phyloP scores from a whole-genome alignment of 2,888 invertebrate genomes.

The Bugula neritina region DNA sequence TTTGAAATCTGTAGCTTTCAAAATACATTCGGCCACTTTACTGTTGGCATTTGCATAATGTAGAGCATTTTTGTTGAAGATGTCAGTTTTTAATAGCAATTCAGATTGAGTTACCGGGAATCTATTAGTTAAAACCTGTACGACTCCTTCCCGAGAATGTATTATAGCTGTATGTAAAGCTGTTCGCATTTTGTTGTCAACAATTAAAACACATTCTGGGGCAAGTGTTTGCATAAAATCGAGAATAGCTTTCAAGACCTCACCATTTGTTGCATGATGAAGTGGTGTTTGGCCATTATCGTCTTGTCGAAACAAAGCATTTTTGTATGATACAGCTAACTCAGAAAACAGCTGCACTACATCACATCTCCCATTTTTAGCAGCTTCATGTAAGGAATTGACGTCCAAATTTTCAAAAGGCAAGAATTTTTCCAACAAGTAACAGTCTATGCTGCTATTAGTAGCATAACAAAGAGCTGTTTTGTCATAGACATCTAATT shows the following conservation, averaged over 20 bases:
- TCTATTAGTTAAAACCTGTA: neutral
- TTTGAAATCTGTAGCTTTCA: neutral
- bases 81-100: neutral
- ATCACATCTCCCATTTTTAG: neutral
- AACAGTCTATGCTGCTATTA: neutral
- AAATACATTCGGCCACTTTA: neutral
- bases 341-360: neutral
- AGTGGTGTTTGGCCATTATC: neutral
- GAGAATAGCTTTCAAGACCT: neutral
- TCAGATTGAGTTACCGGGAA: neutral
- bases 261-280: neutral
- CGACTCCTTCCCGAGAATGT: neutral
- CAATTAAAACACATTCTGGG: neutral
- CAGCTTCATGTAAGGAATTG: neutral
- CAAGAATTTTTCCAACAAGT: neutral
- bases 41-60: neutral
- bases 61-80: neutral
- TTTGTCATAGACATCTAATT: neutral
- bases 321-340: neutral
- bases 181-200: neutral
- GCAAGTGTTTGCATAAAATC: neutral
- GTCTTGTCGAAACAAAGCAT: neutral
- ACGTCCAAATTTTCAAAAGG: neutral
- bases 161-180: neutral
- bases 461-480: neutral